Percentiles rank a stretch among this genome's conserved stretches.
Evolutionary conservation across 2,888 invertebrate genomes (phyloP).

Genomic region (Aelia acuminata): DNA sequence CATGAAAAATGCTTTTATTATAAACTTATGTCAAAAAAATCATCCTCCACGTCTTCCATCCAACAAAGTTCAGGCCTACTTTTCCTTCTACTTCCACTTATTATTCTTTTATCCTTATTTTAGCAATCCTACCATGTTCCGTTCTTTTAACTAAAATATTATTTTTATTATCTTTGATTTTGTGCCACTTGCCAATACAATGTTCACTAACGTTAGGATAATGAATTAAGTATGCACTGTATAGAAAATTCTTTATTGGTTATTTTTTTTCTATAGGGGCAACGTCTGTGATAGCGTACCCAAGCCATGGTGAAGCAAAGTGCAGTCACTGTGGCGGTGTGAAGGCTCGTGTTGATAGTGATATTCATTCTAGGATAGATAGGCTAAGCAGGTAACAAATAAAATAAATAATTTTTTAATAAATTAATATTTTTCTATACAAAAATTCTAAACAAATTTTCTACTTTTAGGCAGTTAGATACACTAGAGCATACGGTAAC

Average conservation of each 20-base stretch:
- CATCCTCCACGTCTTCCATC: too few relatives aligned
- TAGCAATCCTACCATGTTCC: too few relatives aligned
- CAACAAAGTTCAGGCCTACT: too few relatives aligned
- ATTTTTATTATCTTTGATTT: too few relatives aligned
- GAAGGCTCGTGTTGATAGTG: constrained; percentile 70
- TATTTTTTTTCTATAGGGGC: constrained; percentile 62
- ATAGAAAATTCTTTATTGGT: background rate
- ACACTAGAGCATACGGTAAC: constrained; percentile 81
- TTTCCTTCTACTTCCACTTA: too few relatives aligned
- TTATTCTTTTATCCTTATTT: too few relatives aligned
- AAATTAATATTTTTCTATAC: background rate
- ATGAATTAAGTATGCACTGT: too few relatives aligned
- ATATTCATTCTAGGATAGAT: constrained; percentile 78
- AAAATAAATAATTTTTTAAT: background rate
- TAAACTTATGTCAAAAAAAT: too few relatives aligned
- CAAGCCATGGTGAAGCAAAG: constrained; percentile 61
- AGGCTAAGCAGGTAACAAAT: constrained; percentile 75
- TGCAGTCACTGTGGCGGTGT: constrained; percentile 70
- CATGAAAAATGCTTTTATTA: too few relatives aligned
- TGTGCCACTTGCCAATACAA: background rate
- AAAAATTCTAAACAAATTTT: background rate
- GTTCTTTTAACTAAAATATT: too few relatives aligned
- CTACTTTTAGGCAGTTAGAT: constrained; percentile 72
- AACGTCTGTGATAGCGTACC: constrained; percentile 66
- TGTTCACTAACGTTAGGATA: background rate